These are phyloP conservation scores for Epinotia demarniana DNA, from an alignment of 2,888 invertebrate species.

Conservation along the genomic window DNA sequence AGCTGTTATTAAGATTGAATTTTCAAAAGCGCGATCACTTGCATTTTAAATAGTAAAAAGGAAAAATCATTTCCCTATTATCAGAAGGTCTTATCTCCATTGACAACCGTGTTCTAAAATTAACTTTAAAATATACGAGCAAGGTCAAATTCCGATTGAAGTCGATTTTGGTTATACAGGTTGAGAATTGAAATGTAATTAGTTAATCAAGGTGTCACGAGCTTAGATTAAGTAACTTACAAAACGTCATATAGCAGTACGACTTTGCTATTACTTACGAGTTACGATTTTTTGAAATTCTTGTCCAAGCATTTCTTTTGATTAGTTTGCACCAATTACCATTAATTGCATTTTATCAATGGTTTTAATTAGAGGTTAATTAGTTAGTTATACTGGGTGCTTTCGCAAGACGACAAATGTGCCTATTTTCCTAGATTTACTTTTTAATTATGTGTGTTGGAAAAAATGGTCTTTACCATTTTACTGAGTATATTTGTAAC, in stretches of 20 bases:
- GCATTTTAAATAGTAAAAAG: conserved; percentile 4
- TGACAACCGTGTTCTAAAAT: not conserved
- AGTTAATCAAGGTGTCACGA: conserved; percentile 52
- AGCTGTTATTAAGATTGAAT: not conserved
- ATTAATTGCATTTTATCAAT: conserved; percentile 10
- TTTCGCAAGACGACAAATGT: too few species aligned
- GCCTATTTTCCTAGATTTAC: not conserved
- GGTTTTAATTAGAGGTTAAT: not conserved
- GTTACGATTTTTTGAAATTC: not conserved
- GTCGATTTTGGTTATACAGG: not conserved
- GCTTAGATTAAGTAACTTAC: not conserved
- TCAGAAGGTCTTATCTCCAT: not conserved
- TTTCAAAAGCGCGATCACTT: not conserved
- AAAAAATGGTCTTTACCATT: not conserved
- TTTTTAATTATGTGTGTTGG: conserved; percentile 1
- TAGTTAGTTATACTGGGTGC: too few species aligned
- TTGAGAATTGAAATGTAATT: conserved; percentile 42
- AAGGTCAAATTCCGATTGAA: not conserved
- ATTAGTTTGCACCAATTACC: conserved; percentile 2
- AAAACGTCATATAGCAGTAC: not conserved
- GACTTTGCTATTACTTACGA: not conserved
- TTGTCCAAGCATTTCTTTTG: not conserved
- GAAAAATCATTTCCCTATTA: not conserved
- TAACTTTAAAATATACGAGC: not conserved
- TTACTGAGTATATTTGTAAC: not conserved